phyloP scores from a whole-genome alignment of 2,888 invertebrate species.

The Leptothorax acervorum region DNA sequence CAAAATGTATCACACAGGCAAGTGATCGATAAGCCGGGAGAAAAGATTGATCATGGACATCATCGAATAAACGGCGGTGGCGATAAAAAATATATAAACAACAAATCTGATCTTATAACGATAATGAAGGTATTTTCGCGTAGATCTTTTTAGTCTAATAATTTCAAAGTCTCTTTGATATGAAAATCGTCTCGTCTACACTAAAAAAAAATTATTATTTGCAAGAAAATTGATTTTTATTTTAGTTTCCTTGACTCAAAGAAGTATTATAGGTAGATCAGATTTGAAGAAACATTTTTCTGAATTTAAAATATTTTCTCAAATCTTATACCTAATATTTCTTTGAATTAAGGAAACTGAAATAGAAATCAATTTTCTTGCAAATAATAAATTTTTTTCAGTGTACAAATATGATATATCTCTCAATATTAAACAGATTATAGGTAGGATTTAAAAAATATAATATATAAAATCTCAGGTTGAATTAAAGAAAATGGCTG shows the following conservation, averaged over 20 bases:
- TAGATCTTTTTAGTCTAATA: slow-evolving; percentile 9
- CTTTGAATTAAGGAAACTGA: too few relatives aligned
- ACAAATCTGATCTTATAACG: neutral
- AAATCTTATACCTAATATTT: too few relatives aligned
- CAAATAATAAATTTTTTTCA: too few relatives aligned
- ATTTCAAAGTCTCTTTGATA: neutral
- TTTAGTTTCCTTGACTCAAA: too few relatives aligned
- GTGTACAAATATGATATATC: neutral
- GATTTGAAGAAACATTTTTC: too few relatives aligned
- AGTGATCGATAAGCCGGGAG: neutral
- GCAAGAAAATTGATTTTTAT: too few relatives aligned
- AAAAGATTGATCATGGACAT: neutral
- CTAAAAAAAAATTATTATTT: too few relatives aligned
- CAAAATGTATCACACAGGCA: neutral
- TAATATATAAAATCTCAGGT: slow-evolving; percentile 64
- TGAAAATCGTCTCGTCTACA: neutral
- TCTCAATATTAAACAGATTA: neutral
- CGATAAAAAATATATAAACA: neutral
- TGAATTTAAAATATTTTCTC: too few relatives aligned
- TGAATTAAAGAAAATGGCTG: slow-evolving; percentile 78
- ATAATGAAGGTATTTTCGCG: slow-evolving; percentile 34
- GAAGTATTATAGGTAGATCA: too few relatives aligned
- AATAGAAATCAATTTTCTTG: too few relatives aligned
- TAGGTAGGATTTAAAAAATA: neutral
- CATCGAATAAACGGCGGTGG: neutral